Conservation (phyloP, 2,797 vertebrate species). For the Acanthurus leucopareius region DNA sequence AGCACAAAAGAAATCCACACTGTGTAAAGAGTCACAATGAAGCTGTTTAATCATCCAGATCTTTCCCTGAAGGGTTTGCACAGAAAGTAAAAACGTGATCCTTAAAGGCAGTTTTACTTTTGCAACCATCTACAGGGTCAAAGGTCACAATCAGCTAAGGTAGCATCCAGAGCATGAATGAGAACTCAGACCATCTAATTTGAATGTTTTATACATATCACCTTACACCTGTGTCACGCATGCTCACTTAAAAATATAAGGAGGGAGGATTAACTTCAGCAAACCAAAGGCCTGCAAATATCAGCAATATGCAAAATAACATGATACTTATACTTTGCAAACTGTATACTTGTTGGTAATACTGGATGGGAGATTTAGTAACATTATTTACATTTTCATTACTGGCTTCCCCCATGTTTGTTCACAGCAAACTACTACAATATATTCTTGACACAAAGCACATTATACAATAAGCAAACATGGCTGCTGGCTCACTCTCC, state of each 20-base stretch:
- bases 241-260: neutral
- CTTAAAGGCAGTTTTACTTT: neutral
- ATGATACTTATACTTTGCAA: neutral
- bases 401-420: neutral
- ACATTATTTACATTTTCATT: neutral
- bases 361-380: neutral
- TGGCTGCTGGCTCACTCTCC: neutral
- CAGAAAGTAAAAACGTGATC: constrained; percentile 15
- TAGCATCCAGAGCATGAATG: neutral
- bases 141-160: neutral
- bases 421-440: neutral
- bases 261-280: neutral
- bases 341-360: neutral
- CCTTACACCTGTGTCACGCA: neutral
- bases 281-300: neutral
- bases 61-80: neutral
- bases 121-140: neutral
- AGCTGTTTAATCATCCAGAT: constrained; percentile 6
- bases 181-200: neutral
- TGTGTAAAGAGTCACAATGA: neutral
- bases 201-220: neutral
- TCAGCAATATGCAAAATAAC: neutral
- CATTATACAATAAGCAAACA: neutral
- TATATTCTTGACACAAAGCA: neutral
- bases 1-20: neutral